Base-by-base conservation (phyloP, 2,888 invertebrate species). In the Belgica antarctica region DNA sequence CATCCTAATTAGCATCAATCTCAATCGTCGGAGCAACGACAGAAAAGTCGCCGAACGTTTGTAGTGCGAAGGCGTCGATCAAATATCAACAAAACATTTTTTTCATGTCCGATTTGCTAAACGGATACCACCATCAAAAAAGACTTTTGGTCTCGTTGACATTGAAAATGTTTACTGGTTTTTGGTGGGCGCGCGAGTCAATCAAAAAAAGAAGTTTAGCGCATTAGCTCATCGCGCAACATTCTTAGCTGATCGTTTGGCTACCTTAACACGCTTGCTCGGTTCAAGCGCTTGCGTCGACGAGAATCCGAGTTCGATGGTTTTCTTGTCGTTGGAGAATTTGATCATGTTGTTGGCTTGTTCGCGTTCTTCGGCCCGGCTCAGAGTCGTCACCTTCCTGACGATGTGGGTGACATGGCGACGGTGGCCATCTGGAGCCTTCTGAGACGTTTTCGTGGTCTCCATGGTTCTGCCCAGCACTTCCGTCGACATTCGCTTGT, bases 371-470 rank as follows among this genome's bases (percentile, higher is more conserved):
- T 94, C 93, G 46, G 92, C 94, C 15, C 93, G 84, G 72, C 92
- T 90, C 74, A 94, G 78, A 1, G 94, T 94, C 34, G 94, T 94
- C 75, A 94, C 92, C 79, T 93, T 94, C 72, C 92, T 84, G 66
- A 94, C 88, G 73, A 94, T 90, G 77, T 91, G 87, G 52, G 93
- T 91, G 25, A 92, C 94, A 73, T 94, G 90, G 74, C 92, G 86
- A 72, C 90, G 84, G 77, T 89, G 87, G 41, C 92, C 92, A 77
- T 87, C 88, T 73, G 89, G 87, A 71, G 88, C 88, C 77, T 87
- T 86, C 79, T 89, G 87, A 78, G 90, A 89, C 76, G 90, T 88
- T 81, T 91, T 90, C 72, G 89, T 89, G 75, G 91, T 89, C 81
- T 92, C 91, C 77, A 90, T 83, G 72, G 91, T 90, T 77, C 89